These are phyloP conservation scores for Crioceris asparagi DNA, from an alignment of 2,888 invertebrate genomes.

Conservation along the genomic window DNA sequence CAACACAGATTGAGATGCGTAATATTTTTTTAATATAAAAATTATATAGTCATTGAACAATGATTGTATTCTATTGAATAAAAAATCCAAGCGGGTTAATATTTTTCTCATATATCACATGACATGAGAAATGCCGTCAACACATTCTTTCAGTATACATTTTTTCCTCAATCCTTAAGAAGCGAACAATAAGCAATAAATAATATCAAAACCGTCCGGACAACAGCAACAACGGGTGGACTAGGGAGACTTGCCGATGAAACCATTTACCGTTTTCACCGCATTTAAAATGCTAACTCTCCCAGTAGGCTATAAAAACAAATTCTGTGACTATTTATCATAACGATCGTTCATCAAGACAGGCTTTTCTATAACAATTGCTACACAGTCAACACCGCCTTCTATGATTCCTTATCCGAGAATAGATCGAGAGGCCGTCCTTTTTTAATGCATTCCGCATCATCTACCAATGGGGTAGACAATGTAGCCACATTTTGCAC, in stretches of 20 bases:
- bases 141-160: no score
- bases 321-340: conserved; percentile 29
- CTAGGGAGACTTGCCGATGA: conserved; percentile 5
- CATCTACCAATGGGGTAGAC: conserved; percentile 7
- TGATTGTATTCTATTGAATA: no score
- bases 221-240: background rate
- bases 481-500: conserved; percentile 21
- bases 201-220: conserved; percentile 1
- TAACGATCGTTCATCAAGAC: conserved; percentile 26
- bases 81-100: no score
- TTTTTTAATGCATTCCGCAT: conserved; percentile 13
- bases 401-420: conserved; percentile 21
- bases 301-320: conserved; percentile 22
- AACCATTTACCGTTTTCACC: conserved; percentile 10
- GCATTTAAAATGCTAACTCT: conserved; percentile 15
- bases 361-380: conserved; percentile 25
- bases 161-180: no score
- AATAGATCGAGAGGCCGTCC: conserved; percentile 16
- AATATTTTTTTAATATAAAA: no score
- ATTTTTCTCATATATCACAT: no score
- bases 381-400: conserved; percentile 27
- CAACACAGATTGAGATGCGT: no score
- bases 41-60: no score
- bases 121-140: no score
- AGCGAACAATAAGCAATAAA: conserved; percentile 3